Evolutionary conservation across 1,140 invertebrate genomes (phyloP).

Genomic region (Ceratina calcarata): DNA sequence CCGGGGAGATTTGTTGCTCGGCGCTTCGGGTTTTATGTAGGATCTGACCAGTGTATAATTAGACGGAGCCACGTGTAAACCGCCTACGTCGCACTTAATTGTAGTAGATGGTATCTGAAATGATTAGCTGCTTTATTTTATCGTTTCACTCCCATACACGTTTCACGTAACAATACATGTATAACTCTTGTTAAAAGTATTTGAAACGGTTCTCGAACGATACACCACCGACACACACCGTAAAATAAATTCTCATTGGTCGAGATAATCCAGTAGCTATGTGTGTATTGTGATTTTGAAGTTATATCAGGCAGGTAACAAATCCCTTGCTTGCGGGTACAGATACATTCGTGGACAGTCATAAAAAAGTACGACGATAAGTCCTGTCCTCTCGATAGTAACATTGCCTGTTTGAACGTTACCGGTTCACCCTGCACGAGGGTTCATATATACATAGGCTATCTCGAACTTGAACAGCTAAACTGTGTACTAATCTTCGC

Average conservation of each 20-base stretch:
- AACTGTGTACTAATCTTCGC: constrained; percentile 18
- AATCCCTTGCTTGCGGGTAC: not conserved
- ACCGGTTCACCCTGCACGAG: constrained; percentile 36
- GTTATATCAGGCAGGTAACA: too few species aligned
- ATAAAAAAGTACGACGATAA: constrained; percentile 55
- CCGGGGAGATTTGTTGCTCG: too few species aligned
- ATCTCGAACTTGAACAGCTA: constrained; percentile 19
- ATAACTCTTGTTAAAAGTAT: too few species aligned
- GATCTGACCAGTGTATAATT: not conserved
- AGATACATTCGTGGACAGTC: constrained; percentile 21
- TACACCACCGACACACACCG: not conserved
- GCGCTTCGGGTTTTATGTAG: not conserved
- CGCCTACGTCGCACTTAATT: too few species aligned
- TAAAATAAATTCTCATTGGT: constrained; percentile 13
- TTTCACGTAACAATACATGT: too few species aligned
- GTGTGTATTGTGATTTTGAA: constrained; percentile 27
- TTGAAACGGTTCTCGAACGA: not conserved
- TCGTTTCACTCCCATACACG: too few species aligned
- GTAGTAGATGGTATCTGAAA: too few species aligned
- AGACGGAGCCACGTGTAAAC: not conserved
- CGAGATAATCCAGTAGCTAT: constrained; percentile 5
- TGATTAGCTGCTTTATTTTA: too few species aligned
- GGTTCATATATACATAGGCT: constrained; percentile 37
- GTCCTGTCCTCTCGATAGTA: constrained; percentile 40
- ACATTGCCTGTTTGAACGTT: constrained; percentile 46